Base-by-base conservation (phyloP, 2,797 vertebrate genomes). In the Podarcis lilfordi region DNA sequence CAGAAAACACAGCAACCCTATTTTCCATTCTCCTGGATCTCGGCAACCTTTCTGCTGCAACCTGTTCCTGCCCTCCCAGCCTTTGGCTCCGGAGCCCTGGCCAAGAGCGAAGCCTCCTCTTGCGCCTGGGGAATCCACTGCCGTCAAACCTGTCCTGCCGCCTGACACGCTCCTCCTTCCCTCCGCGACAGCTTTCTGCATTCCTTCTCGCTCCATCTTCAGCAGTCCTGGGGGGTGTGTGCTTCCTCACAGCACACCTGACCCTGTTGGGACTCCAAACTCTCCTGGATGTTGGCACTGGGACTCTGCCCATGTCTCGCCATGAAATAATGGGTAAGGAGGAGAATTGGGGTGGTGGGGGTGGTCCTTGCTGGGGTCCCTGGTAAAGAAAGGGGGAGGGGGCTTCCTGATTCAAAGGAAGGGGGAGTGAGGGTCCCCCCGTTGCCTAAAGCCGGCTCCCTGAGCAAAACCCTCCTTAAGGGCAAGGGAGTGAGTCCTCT, bases 81-180 rank as follows among this genome's bases (percentile, higher is more conserved):
- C 78, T 59, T 8, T 19, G 59, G 79, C 29, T 55, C 29, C 45
- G 6, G 32, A 40, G 25, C 35, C 25, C 19, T 59, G 25, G 23
- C 35, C 27, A 35, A 66, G 80, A 21, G 23, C 6, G 11, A 5
- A 2, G 55, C 2, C 5, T 8, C 7, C 17, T 37, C 35, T 75
- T 10, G 40, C 5, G 10, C 8, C 10, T 35, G 25, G 43, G 25
- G 64, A 10, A 68, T 5, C 21, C 11, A 10, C 40, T 6, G 75
- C 75, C 35, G 84, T n/a, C 61, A 68, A 85, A 86, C 84, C 84
- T 66, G 84, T 86, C 84, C 10, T 43, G 61, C 84, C 45, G 4
- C 37, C 59, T 45, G 8, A 1, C 40, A 2, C 17, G 74, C 72
- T 77, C 72, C 84, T 64, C 74, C 75, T 45, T 32, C 29, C 19